Base-by-base conservation (phyloP, 2,888 invertebrate species). In the Hoplodrina ambigua region DNA sequence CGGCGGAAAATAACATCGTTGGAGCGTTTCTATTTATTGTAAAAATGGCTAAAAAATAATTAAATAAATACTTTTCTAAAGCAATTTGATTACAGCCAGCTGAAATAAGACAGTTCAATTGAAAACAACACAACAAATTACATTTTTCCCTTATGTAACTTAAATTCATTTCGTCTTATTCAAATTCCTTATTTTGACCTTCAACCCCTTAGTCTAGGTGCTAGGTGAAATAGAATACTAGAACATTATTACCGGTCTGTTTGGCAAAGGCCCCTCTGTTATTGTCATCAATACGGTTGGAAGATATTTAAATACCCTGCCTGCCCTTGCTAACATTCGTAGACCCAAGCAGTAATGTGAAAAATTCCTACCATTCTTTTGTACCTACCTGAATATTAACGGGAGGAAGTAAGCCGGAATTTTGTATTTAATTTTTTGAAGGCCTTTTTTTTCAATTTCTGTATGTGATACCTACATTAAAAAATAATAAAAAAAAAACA, bases 271-370 rank as follows among this genome's bases (percentile, higher is more conserved):
- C 0, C 56, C 15, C 19, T 58, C 58, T 52, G 19, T 33, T 77
- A 66, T 55, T 59, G 60, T 57, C 67, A 71, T 64, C 59, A 71
- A 80, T 80, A 78, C 3, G 46, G 10, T 10, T 46, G 37, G 7
- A 17, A 71, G 63, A 53, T 75, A 78, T 80, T 71, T 67, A 67
- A 80, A 72, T 72, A 72, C 53, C 54, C 20, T 53, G 33, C 41
- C 13, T 10, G 37, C 37, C 54, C 54, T 61, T 46, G 19, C 49
- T 49, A 7, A 72, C 58, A 65, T 77, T 72, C 58, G 20, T 55
- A 62, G 68, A 52, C 64, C 64, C 72, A 7, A 67, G 60, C 30
- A 19, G 54, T 71, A 55, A 66, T 71, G 66, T 65, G 50, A 59
- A 53, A 60, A 66, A 80, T 75, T 76, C 76, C 63, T 41, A 15